phyloP scores from a whole-genome alignment of 2,113 vertebrate genomes.

The Passer domesticus region DNA sequence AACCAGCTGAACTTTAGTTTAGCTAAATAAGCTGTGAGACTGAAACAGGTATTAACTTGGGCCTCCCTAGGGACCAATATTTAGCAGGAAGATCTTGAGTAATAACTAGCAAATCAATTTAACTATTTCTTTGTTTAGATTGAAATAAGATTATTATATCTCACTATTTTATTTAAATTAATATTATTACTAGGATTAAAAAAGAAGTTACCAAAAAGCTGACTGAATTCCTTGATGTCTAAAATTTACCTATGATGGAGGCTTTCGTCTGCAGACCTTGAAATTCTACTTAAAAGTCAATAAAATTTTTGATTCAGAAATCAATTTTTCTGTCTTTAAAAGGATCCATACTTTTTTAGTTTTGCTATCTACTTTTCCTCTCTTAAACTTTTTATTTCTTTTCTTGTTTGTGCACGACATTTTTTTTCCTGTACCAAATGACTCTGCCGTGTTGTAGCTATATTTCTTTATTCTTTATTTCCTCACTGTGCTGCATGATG shows the following conservation, averaged over 20 bases:
- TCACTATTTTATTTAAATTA: neutral
- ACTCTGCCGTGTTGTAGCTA: neutral
- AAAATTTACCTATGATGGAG: neutral
- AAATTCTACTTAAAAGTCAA: neutral
- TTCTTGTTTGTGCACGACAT: neutral
- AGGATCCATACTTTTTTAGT: neutral
- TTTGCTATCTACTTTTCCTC: neutral
- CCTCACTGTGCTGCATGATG: neutral
- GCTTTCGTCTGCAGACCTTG: neutral
- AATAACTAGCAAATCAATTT: neutral
- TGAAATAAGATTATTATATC: neutral
- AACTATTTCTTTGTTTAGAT: neutral
- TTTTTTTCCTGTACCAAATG: neutral
- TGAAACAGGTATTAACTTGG: neutral
- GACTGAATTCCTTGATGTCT: neutral
- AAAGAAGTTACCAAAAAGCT: neutral
- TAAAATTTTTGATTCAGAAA: neutral
- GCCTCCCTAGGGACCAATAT: neutral
- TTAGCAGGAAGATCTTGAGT: neutral
- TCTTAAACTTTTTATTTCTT: neutral
- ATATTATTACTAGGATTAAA: neutral
- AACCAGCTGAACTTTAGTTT: neutral
- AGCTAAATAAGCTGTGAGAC: neutral
- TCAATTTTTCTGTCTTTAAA: neutral
- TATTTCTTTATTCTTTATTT: neutral